A percentile compares a stretch with the other conserved stretches of the same genome.
Evolutionary conservation across 2,888 invertebrate genomes (phyloP).

Genomic region (Archips xylosteana): DNA sequence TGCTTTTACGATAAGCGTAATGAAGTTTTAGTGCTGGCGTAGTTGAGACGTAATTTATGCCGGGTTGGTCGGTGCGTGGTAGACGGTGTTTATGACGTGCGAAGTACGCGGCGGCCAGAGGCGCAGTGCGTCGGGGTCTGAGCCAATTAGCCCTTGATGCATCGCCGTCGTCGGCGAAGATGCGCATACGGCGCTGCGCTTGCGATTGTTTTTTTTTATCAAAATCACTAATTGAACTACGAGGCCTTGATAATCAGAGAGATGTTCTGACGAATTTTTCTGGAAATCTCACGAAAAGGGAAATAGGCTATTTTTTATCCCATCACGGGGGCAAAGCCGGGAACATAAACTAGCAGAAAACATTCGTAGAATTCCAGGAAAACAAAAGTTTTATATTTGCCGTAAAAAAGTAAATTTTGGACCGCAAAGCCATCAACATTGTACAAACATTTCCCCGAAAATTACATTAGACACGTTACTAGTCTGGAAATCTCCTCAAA

Average conservation of each 20-base stretch:
- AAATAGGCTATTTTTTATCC: too few relatives aligned
- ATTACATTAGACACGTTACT: not conserved
- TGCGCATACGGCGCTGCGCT: constrained; percentile 49
- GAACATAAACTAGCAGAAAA: not conserved
- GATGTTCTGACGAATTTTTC: too few relatives aligned
- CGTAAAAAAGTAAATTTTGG: too few relatives aligned
- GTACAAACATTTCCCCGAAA: not conserved
- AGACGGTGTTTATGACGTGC: constrained; percentile 57
- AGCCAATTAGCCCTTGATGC: constrained; percentile 60
- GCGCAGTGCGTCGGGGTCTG: constrained; percentile 54
- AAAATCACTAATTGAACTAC: too few relatives aligned
- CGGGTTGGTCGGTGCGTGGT: constrained; percentile 49
- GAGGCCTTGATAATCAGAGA: too few relatives aligned
- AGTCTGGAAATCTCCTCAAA: not conserved
- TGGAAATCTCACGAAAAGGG: too few relatives aligned
- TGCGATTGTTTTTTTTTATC: not conserved
- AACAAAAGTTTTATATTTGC: not conserved
- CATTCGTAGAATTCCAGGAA: too few relatives aligned
- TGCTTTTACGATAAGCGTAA: constrained; percentile 50
- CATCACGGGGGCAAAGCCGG: too few relatives aligned
- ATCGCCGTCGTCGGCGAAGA: constrained; percentile 50
- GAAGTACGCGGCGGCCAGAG: constrained; percentile 59
- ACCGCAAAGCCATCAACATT: not conserved
- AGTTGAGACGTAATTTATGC: constrained; percentile 58
- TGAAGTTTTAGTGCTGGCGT: constrained; percentile 47